These are phyloP conservation scores for Mystacides longicornis DNA, from an alignment of 2,888 invertebrate genomes.

Conservation along the genomic window DNA sequence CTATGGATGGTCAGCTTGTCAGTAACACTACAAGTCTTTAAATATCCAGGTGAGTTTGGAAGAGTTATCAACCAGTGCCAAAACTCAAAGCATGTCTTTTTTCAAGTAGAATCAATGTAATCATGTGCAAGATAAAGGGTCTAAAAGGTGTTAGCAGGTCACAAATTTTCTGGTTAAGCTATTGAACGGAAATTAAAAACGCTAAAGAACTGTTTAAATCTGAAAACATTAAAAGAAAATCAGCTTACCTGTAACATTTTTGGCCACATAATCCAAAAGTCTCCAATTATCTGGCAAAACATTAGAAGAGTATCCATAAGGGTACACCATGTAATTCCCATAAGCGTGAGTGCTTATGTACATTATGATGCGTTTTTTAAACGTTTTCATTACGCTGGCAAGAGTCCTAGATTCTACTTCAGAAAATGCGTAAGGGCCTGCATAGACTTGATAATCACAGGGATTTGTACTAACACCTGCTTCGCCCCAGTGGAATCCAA, in stretches of 20 bases:
- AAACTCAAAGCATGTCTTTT: no score
- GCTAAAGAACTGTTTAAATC: no score
- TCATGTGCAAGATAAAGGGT: no score
- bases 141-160: no score
- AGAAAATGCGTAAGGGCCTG: slow-evolving; percentile 53
- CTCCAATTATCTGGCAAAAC: slow-evolving; percentile 44
- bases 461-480: slow-evolving; percentile 56
- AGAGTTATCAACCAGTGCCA: no score
- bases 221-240: no score
- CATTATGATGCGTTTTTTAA: slow-evolving; percentile 47
- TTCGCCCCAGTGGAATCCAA: slow-evolving; percentile 59
- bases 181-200: no score
- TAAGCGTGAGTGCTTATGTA: slow-evolving; percentile 66
- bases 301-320: slow-evolving; percentile 53
- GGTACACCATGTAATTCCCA: slow-evolving; percentile 55
- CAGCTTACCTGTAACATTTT: slow-evolving; percentile 34
- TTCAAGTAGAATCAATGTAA: no score
- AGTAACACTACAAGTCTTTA: no score
- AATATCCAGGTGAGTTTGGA: no score
- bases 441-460: slow-evolving; percentile 52
- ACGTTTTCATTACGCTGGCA: slow-evolving; percentile 44
- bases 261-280: slow-evolving; percentile 40
- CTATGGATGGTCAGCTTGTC: no score
- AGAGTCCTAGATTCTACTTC: slow-evolving; percentile 54
- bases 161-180: no score